Base-by-base conservation (phyloP, 2,113 vertebrate species). In the Lophochroa leadbeateri region DNA sequence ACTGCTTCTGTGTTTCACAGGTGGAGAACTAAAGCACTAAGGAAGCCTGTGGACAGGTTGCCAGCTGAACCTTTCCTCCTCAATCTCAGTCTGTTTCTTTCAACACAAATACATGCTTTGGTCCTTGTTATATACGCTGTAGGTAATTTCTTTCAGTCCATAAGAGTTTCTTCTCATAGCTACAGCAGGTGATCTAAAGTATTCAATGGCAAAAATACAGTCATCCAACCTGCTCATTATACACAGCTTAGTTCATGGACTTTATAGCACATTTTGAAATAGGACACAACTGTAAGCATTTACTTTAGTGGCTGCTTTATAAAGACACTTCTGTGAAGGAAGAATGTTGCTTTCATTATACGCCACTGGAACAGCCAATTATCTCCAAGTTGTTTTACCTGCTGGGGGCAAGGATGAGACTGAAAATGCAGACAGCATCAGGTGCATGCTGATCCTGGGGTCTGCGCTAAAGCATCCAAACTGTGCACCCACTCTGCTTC, bases 121-220 rank as follows among this genome's bases (percentile, higher is more conserved):
- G 29, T 57, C 28, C 17, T 49, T n/a, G 3, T 55, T 77, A 35
- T 7, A 46, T 20, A n/a, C 6, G 37, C 53, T 41, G 28, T 13
- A 10, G 58, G 11, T 17, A 74, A 74, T 25, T 55, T 88, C 31
- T 43, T 65, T 46, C 33, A 33, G 18, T 55, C 60, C 8, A 2
- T 9, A 44, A 50, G 21, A 58, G 24, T 49, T 61, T 61, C 46
- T 87, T 50, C 61, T 43, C 1, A 0, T 47, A 35, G 25, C 23
- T 50, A 3, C 14, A 82, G 29, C 20, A 89, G 27, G 37, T 83
- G 88, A 86, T 67, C 28, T 91, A 25, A 95, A 92, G 64, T 65
- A 82, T 92, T 91, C 79, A 55, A 33, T 44, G 19, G 67, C 77
- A 96, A 90, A 94, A 94, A 84, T 18, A 82, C 6, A 80, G 47